Evolutionary conservation across 2,797 vertebrate species (phyloP).

Genomic region (Margarornis squamiger): DNA sequence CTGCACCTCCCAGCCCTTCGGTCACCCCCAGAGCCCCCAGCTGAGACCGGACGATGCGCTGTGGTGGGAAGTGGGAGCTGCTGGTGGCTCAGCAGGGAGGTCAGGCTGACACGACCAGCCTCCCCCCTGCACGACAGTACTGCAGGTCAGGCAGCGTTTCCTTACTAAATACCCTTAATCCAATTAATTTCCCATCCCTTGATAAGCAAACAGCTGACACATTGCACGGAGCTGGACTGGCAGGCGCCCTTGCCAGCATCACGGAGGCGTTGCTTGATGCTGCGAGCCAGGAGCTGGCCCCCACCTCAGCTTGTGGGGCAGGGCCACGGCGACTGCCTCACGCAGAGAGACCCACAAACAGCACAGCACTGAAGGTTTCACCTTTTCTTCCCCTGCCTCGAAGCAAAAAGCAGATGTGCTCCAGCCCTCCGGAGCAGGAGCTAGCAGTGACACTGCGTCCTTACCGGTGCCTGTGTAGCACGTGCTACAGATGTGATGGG

Average conservation of each 20-base stretch:
- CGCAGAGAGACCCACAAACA: background rate
- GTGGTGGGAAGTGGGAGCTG: background rate
- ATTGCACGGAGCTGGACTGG: background rate
- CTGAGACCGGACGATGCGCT: background rate
- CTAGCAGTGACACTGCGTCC: background rate
- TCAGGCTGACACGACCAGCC: background rate
- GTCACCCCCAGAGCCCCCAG: background rate
- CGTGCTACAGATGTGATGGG: background rate
- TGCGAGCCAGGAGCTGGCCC: background rate
- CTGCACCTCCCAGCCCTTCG: background rate
- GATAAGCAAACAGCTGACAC: background rate
- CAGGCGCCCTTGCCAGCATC: background rate
- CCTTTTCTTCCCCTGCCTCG: background rate
- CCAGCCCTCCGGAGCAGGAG: background rate
- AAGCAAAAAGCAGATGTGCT: background rate
- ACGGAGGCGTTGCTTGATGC: accelerated
- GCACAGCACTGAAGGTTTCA: background rate
- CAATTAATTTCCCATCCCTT: constrained; percentile 12
- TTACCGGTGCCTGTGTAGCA: background rate
- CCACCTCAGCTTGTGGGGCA: background rate
- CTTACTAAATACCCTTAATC: constrained; percentile 38
- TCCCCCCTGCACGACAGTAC: background rate
- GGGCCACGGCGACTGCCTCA: background rate
- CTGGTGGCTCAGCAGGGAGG: background rate
- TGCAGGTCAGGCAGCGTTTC: background rate